Conservation (phyloP, 1,140 invertebrate species). For the Brachionus manjavacas region DNA sequence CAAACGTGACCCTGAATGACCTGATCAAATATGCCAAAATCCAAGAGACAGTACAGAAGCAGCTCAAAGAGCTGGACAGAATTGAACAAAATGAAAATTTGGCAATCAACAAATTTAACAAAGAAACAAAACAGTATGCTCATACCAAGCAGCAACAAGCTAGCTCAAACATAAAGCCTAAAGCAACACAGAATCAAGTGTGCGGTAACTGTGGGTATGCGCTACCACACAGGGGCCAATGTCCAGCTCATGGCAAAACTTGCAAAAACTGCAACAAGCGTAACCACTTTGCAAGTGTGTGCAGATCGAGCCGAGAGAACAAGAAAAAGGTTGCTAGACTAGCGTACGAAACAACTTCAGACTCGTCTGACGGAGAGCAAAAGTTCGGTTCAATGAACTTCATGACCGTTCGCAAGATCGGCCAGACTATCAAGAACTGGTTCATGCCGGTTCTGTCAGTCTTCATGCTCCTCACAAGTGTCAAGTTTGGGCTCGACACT, state of each 20-base stretch:
- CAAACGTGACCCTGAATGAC: background rate
- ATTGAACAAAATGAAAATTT: background rate
- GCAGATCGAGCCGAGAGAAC: background rate
- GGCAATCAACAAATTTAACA: background rate
- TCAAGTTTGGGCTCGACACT: background rate
- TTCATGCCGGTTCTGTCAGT: background rate
- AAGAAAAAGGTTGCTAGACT: background rate
- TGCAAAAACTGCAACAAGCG: background rate
- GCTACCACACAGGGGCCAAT: background rate
- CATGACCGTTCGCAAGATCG: background rate
- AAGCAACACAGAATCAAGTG: background rate
- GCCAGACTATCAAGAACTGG: background rate
- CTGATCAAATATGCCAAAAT: background rate
- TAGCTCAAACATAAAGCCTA: background rate
- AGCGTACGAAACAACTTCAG: background rate
- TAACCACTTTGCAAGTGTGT: background rate
- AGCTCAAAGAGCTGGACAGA: background rate
- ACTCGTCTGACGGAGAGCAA: background rate
- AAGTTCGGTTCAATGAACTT: background rate
- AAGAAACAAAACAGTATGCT: background rate
- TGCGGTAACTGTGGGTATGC: background rate
- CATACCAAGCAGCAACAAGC: background rate
- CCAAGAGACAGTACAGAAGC: background rate
- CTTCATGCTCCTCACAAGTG: background rate
- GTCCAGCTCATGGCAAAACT: background rate